Evolutionary conservation across 2,888 invertebrate species (phyloP).

Genomic region (Torymus aiolomorphi): DNA sequence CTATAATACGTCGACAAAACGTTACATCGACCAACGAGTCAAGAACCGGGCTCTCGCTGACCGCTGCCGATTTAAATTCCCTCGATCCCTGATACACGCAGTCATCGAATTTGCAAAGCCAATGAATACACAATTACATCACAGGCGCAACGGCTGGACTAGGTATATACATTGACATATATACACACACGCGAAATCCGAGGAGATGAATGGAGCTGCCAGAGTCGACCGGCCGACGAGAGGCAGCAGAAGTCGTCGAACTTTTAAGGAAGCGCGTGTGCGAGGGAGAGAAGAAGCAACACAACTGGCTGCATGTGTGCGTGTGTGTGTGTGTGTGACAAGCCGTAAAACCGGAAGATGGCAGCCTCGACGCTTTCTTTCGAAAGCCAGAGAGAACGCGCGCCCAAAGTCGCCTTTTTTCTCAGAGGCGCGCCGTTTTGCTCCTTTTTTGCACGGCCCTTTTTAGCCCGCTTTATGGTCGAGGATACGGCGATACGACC

Average conservation of each 20-base stretch:
- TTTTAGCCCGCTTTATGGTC: not conserved
- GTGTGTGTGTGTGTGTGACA: slow-evolving; percentile 16
- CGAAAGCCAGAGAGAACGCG: not conserved
- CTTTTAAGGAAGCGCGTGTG: slow-evolving; percentile 50
- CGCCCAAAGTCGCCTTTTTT: not conserved
- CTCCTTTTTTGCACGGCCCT: not conserved
- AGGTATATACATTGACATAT: no score
- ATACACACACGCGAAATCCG: slow-evolving; percentile 26
- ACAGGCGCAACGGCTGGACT: not conserved
- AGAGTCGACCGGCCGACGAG: not conserved
- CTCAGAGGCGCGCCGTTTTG: no score
- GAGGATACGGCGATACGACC: no score
- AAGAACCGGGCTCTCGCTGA: no score
- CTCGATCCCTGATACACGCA: no score
- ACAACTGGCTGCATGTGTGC: not conserved
- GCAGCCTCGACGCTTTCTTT: slow-evolving; percentile 35
- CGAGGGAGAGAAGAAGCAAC: not conserved
- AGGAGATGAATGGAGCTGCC: slow-evolving; percentile 42
- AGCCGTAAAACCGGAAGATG: slow-evolving; percentile 47
- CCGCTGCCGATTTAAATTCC: no score
- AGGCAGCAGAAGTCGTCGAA: slow-evolving; percentile 49
- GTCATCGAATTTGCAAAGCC: no score
- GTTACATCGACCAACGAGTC: no score
- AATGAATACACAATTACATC: slow-evolving; percentile 36
- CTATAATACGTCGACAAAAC: no score